A percentile compares a stretch with the other conserved stretches of the same genome.
These are phyloP conservation scores for Polymixis lichenea DNA, from an alignment of 2,888 invertebrate species.

Conservation along the genomic window DNA sequence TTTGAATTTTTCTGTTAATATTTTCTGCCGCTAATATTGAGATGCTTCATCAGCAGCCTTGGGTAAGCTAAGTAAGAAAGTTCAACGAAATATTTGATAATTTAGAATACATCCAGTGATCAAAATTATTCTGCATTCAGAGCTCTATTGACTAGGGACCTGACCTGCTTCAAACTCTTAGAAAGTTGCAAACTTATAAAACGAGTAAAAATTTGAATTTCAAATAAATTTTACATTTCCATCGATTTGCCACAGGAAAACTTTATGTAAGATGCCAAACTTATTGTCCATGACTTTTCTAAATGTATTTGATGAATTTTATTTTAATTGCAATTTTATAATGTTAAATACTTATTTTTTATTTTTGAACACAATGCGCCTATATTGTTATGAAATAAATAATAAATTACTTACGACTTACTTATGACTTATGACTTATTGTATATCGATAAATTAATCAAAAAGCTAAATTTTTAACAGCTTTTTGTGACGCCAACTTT, in stretches of 20 bases:
- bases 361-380: no score
- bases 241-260: conserved; percentile 22
- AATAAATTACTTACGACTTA: no score
- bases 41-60: neutral
- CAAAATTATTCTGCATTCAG: conserved; percentile 31
- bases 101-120: conserved; percentile 27
- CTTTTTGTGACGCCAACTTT: neutral
- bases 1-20: neutral
- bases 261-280: neutral
- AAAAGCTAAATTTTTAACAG: neutral
- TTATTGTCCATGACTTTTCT: no score
- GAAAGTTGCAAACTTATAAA: conserved; percentile 43
- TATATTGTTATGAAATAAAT: no score
- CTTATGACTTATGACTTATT: no score
- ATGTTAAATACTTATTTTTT: no score
- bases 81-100: conserved; percentile 22
- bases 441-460: no score
- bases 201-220: conserved; percentile 44
- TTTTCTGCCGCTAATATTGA: neutral
- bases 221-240: conserved; percentile 34
- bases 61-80: neutral
- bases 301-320: no score
- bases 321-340: no score
- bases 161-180: conserved; percentile 35
- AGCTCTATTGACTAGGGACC: conserved; percentile 22